A percentile compares a stretch with the other conserved stretches of the same genome.
phyloP scores from a whole-genome alignment of 2,888 invertebrate genomes.

The Ischnus inquisitorius region DNA sequence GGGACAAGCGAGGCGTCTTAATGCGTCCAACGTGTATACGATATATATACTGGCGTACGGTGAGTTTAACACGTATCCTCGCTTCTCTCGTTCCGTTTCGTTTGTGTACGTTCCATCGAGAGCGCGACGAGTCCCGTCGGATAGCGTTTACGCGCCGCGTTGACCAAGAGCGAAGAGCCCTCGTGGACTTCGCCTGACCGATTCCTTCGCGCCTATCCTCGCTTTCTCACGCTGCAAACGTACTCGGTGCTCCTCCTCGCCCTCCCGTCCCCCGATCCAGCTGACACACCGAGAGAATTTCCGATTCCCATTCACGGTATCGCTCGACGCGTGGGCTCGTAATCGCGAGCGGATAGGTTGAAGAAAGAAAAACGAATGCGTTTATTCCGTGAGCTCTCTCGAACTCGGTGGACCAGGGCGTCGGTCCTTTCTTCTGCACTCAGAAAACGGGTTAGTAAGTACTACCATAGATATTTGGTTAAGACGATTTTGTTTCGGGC shows the following conservation, averaged over 20 bases:
- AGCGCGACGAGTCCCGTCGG: background rate
- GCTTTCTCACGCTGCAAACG: constrained; percentile 33
- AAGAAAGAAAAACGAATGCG: background rate
- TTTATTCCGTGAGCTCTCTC: constrained; percentile 25
- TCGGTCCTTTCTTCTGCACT: background rate
- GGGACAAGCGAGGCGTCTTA: constrained; percentile 63
- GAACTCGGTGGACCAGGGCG: constrained; percentile 38
- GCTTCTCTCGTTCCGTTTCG: constrained; percentile 2
- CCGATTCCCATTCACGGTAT: constrained; percentile 41
- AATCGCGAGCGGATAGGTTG: constrained; percentile 43
- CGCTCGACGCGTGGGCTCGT: constrained; percentile 40
- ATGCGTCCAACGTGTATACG: constrained; percentile 52
- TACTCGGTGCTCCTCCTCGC: background rate
- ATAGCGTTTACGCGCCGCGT: constrained; percentile 19
- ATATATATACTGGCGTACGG: constrained; percentile 4
- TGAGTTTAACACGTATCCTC: constrained; percentile 9
- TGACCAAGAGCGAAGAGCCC: constrained; percentile 13
- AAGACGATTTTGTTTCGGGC: too few relatives aligned
- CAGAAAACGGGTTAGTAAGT: too few relatives aligned
- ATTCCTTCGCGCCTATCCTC: constrained; percentile 25
- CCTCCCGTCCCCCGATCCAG: background rate
- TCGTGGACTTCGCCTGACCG: constrained; percentile 13
- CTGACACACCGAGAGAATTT: constrained; percentile 31
- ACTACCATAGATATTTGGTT: too few relatives aligned
- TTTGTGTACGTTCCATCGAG: constrained; percentile 9